Evolutionary conservation across 2,797 vertebrate species (phyloP).

Genomic region (Neopelma chrysocephalum): DNA sequence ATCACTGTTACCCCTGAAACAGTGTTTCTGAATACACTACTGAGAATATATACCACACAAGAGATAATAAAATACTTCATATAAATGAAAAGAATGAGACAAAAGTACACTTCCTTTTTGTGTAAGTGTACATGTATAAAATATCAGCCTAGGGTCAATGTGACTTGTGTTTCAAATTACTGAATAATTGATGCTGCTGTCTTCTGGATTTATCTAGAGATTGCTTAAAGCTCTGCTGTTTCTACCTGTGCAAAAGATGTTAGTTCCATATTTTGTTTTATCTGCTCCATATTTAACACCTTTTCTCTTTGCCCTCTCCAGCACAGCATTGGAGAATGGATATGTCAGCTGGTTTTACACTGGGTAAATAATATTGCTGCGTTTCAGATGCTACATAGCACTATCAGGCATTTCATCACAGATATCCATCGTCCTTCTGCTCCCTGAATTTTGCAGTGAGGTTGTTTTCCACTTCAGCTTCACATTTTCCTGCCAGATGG

Average conservation of each 20-base stretch:
- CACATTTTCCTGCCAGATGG: neutral
- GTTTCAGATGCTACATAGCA: neutral
- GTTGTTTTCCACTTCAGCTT: neutral
- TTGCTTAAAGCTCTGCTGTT: neutral
- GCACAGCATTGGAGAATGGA: neutral
- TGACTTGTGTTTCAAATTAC: neutral
- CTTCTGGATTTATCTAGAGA: neutral
- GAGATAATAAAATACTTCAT: neutral
- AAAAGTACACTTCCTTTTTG: neutral
- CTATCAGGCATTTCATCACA: neutral
- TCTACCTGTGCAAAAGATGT: neutral
- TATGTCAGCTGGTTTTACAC: neutral
- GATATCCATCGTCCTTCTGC: neutral
- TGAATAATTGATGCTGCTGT: neutral
- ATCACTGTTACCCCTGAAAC: neutral
- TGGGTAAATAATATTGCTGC: neutral
- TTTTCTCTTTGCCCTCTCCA: neutral
- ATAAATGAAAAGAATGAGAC: neutral
- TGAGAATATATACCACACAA: neutral
- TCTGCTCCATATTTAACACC: neutral
- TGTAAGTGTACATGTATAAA: neutral
- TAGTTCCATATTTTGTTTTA: conserved; percentile 5
- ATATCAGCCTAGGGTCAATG: neutral
- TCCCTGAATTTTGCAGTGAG: neutral
- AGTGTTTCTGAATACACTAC: neutral